Percentiles rank a stretch among this genome's conserved stretches.
Evolutionary conservation across 2,888 invertebrate genomes (phyloP).

Genomic region (Argyresthia albistria): DNA sequence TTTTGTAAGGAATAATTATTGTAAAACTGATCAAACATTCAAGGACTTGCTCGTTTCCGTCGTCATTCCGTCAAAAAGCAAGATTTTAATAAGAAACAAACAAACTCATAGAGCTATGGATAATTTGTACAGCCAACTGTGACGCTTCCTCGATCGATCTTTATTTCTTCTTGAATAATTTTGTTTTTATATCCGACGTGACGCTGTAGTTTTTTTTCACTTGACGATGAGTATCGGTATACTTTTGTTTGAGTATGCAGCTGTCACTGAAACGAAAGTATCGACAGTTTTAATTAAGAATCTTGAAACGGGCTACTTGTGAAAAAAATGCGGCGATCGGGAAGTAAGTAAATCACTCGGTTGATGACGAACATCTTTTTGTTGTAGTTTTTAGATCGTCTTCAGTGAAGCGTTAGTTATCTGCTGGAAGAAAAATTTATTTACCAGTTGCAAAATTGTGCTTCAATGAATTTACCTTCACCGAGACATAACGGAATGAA

Average conservation of each 20-base stretch:
- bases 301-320: neutral
- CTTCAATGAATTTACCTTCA: neutral
- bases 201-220: slow-evolving; percentile 45
- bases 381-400: slow-evolving; percentile 38
- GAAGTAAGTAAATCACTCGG: slow-evolving; percentile 62
- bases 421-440: slow-evolving; percentile 18
- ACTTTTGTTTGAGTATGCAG: slow-evolving; percentile 37
- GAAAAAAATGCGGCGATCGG: slow-evolving; percentile 57
- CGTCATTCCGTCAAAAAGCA: slow-evolving; percentile 25
- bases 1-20: slow-evolving; percentile 62
- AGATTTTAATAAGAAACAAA: slow-evolving; percentile 48
- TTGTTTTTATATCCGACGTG: slow-evolving; percentile 60
- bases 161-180: slow-evolving; percentile 60
- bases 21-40: slow-evolving; percentile 62
- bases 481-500: no score
- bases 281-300: slow-evolving; percentile 48
- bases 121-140: slow-evolving; percentile 66
- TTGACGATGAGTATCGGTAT: slow-evolving; percentile 22
- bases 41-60: slow-evolving; percentile 50
- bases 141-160: slow-evolving; percentile 64
- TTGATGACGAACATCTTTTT: slow-evolving; percentile 63
- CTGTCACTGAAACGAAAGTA: slow-evolving; percentile 45
- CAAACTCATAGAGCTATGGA: slow-evolving; percentile 51
- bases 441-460: neutral
- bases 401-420: slow-evolving; percentile 22